Evolutionary conservation across 2,113 vertebrate species (phyloP).

Genomic region (Tragelaphus imberbis): DNA sequence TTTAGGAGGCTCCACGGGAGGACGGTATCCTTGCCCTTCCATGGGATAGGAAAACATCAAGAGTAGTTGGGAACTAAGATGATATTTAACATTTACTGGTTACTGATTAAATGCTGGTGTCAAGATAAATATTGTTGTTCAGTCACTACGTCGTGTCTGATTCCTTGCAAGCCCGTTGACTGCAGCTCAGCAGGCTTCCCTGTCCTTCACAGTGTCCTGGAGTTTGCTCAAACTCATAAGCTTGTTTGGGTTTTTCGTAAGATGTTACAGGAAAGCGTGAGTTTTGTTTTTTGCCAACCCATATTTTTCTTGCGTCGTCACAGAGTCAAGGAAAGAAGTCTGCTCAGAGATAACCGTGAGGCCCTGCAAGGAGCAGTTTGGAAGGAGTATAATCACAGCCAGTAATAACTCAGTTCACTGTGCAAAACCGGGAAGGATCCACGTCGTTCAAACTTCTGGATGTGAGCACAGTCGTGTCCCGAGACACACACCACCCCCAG

Average conservation of each 20-base stretch:
- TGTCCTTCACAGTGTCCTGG: background rate
- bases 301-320: background rate
- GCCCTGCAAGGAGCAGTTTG: fast-evolving
- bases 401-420: background rate
- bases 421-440: background rate
- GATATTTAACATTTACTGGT: background rate
- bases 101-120: background rate
- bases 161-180: background rate
- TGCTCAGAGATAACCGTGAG: fast-evolving
- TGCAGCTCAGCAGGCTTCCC: background rate
- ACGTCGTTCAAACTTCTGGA: background rate
- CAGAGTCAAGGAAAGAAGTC: background rate
- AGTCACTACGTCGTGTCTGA: background rate
- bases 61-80: background rate
- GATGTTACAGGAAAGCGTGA: background rate
- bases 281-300: background rate
- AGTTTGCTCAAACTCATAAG: background rate
- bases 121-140: background rate
- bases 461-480: background rate
- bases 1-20: fast-evolving
- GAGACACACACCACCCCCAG: background rate
- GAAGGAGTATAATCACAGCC: background rate
- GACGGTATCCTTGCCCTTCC: fast-evolving
- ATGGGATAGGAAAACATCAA: background rate
- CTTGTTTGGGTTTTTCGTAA: background rate